phyloP scores from a whole-genome alignment of 2,797 vertebrate species.

The Pipistrellus kuhlii region DNA sequence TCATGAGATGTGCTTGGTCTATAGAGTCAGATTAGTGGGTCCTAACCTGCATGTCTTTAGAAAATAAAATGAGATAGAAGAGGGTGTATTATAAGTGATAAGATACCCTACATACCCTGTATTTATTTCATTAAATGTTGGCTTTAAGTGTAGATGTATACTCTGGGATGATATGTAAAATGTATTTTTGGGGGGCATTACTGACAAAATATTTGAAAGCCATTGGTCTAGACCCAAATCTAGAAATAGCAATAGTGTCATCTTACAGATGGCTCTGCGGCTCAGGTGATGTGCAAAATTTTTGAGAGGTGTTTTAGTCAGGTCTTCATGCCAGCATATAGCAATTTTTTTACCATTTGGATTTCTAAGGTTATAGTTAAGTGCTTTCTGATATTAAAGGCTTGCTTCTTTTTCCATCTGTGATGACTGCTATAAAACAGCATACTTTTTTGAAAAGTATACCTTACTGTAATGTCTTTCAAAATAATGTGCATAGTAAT shows the following conservation, averaged over 20 bases:
- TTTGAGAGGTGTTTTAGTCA: not conserved
- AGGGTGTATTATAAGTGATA: not conserved
- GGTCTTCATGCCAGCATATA: not conserved
- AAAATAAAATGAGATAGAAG: constrained; percentile 5
- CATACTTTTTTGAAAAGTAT: not conserved
- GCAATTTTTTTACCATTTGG: not conserved
- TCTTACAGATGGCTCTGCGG: not conserved
- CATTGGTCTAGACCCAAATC: not conserved
- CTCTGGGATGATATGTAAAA: not conserved
- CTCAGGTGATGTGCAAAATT: not conserved
- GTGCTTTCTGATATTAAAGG: not conserved
- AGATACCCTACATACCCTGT: not conserved
- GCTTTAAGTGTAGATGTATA: not conserved
- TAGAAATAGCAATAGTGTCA: not conserved
- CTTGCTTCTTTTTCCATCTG: not conserved
- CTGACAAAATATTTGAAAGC: not conserved
- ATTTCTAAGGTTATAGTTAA: not conserved
- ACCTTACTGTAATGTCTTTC: not conserved
- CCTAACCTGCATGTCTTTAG: not conserved
- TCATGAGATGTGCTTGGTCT: not conserved
- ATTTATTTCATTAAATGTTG: not conserved
- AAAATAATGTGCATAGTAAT: not conserved
- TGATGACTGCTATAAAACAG: not conserved
- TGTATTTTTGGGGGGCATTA: not conserved
- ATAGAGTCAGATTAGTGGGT: not conserved